A percentile compares a stretch with the other conserved stretches of the same genome.
phyloP scores from a whole-genome alignment of 2,797 vertebrate species.

The Chelmon rostratus region DNA sequence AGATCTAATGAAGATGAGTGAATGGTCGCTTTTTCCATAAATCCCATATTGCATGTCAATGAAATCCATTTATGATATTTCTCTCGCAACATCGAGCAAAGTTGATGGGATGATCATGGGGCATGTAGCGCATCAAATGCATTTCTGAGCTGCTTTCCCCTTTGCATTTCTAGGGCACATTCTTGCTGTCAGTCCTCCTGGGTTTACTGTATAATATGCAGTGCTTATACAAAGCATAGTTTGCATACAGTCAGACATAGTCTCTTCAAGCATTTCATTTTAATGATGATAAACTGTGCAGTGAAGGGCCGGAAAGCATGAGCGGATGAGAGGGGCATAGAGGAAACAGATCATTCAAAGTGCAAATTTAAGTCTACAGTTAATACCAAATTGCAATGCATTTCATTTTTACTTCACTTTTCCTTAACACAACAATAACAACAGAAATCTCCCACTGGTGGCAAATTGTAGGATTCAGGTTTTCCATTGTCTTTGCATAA shows the following conservation, averaged over 20 bases:
- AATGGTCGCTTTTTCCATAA: conserved; percentile 58
- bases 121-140: conserved; percentile 77
- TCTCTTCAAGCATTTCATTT: conserved; percentile 49
- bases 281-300: conserved; percentile 49
- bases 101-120: conserved; percentile 78
- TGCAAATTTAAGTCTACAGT: background rate
- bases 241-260: conserved; percentile 29
- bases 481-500: background rate
- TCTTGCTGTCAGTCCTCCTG: conserved; percentile 41
- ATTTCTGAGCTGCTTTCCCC: conserved; percentile 69
- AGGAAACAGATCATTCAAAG: background rate
- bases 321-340: too few species aligned
- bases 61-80: conserved; percentile 76
- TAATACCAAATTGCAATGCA: background rate
- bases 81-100: conserved; percentile 64
- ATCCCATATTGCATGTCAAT: conserved; percentile 79
- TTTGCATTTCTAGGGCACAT: conserved; percentile 62
- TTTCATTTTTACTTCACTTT: background rate
- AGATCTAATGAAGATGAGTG: conserved; percentile 79
- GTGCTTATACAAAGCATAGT: conserved; percentile 32
- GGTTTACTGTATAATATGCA: conserved; percentile 62
- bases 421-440: background rate
- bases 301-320: background rate
- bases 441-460: background rate
- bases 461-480: background rate